These are phyloP conservation scores for Rousettus leschenaultii DNA, from an alignment of 2,113 vertebrate species.

Conservation along the genomic window DNA sequence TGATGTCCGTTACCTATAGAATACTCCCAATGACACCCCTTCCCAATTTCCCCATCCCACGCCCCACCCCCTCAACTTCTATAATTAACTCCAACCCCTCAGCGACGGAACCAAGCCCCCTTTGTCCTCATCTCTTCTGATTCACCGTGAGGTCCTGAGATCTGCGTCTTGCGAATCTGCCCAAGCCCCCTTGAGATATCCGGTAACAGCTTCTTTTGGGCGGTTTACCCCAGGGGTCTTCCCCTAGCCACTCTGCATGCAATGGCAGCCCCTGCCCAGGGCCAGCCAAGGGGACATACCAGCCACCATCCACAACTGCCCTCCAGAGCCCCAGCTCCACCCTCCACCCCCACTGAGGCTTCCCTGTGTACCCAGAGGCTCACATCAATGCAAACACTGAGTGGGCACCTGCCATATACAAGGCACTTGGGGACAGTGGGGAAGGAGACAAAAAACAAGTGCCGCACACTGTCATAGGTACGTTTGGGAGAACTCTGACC, in stretches of 20 bases:
- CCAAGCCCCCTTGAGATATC: neutral
- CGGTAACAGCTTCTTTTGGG: neutral
- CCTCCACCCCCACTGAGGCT: neutral
- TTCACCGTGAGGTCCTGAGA: neutral
- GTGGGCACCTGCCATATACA: neutral
- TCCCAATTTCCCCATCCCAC: neutral
- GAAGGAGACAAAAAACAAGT: neutral
- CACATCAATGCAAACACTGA: neutral
- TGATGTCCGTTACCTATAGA: neutral
- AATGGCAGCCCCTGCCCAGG: neutral
- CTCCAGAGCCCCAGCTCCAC: neutral
- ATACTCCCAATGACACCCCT: neutral
- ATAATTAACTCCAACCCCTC: neutral
- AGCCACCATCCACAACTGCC: too few relatives aligned
- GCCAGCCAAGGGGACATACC: neutral
- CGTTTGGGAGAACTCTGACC: neutral
- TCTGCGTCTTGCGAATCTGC: neutral
- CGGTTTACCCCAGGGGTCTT: neutral
- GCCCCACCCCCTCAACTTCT: neutral
- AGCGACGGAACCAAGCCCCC: neutral
- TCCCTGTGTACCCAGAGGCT: neutral
- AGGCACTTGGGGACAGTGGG: neutral
- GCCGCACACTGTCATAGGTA: accelerated
- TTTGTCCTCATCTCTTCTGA: neutral
- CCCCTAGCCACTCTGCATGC: neutral